phyloP scores from a whole-genome alignment of 2,113 vertebrate species.

The Theristicus caerulescens region DNA sequence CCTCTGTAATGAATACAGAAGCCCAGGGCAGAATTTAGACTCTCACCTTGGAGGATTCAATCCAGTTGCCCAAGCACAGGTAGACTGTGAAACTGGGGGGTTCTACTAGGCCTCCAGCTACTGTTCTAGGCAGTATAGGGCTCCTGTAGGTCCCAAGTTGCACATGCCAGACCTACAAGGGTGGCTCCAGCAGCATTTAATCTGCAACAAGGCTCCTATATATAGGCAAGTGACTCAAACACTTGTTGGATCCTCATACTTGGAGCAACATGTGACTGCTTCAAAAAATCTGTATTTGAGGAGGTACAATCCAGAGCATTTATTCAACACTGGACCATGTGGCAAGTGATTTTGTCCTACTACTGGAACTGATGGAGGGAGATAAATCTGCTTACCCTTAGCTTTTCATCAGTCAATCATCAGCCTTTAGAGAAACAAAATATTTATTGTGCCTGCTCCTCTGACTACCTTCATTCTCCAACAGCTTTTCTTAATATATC shows the following conservation, averaged over 20 bases:
- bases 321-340: neutral
- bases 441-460: neutral
- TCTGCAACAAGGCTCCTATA: neutral
- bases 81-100: neutral
- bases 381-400: neutral
- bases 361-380: neutral
- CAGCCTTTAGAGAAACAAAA: neutral
- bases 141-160: neutral
- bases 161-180: neutral
- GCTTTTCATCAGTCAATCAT: neutral
- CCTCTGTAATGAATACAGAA: neutral
- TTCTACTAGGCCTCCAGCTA: neutral
- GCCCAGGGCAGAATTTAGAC: neutral
- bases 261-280: neutral
- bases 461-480: neutral
- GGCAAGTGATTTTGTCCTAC: neutral
- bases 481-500: neutral
- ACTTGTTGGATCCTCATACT: neutral
- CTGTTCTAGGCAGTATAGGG: neutral
- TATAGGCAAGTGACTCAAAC: neutral
- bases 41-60: neutral
- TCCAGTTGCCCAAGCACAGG: neutral
- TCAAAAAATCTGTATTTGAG: neutral
- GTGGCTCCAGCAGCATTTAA: neutral
- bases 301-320: neutral